Percentiles rank a stretch among this genome's conserved stretches.
These are phyloP conservation scores for Parnassius orleans DNA, from an alignment of 2,888 invertebrate species.

Conservation along the genomic window DNA sequence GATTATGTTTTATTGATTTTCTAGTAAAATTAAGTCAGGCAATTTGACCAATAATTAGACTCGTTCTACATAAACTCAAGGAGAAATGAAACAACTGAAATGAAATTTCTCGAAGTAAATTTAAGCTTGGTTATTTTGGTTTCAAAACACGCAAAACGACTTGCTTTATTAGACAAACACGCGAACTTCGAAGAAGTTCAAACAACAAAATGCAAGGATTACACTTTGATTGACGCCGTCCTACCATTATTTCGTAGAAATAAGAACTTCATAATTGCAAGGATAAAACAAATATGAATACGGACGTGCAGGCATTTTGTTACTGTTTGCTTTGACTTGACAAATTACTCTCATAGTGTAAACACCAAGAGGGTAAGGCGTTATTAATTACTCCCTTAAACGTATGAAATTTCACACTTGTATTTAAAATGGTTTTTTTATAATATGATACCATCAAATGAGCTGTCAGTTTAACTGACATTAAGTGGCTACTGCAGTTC, in stretches of 20 bases:
- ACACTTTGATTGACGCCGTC: constrained; percentile 54
- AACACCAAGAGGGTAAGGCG: constrained; percentile 30
- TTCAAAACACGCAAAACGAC: constrained; percentile 66
- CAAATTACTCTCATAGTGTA: constrained; percentile 34
- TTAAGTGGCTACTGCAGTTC: no score
- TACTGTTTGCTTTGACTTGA: constrained; percentile 33
- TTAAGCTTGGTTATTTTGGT: constrained; percentile 65
- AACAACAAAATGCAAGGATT: constrained; percentile 58
- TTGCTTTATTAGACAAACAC: constrained; percentile 65
- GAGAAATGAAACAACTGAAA: constrained; percentile 37
- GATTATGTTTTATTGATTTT: no score
- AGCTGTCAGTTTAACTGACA: no score
- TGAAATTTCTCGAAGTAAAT: constrained; percentile 50
- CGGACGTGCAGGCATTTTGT: constrained; percentile 40
- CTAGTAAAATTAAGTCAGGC: no score
- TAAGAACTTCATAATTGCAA: constrained; percentile 44
- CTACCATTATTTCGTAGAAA: constrained; percentile 51
- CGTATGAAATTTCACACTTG: no score
- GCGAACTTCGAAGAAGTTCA: constrained; percentile 67
- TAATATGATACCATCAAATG: no score
- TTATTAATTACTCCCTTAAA: constrained; percentile 35
- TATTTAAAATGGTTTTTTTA: no score
- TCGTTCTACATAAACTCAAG: constrained; percentile 1
- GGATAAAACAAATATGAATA: constrained; percentile 37
- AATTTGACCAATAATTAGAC: no score